Evolutionary conservation across 2,797 vertebrate species (phyloP).

Genomic region (Spatula clypeata): DNA sequence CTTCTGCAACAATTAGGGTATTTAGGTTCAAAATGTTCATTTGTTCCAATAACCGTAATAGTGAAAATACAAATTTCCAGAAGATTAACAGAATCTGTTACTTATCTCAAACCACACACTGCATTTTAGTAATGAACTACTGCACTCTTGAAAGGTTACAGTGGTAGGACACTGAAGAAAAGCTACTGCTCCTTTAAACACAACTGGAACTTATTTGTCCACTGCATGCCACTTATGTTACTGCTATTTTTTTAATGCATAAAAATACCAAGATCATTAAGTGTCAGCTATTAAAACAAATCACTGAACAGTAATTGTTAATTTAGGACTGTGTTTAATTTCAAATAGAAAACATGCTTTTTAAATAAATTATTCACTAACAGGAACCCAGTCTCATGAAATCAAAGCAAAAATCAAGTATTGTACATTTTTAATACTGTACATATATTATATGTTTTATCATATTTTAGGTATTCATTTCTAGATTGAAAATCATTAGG

Average conservation of each 20-base stretch:
- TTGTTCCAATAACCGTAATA: constrained; percentile 39
- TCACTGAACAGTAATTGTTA: constrained; percentile 68
- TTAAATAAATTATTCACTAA: constrained; percentile 80
- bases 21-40: constrained; percentile 4
- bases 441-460: constrained; percentile 77
- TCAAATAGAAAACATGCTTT: constrained; percentile 81
- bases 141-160: constrained; percentile 74
- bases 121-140: constrained; percentile 74
- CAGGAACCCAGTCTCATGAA: constrained; percentile 65
- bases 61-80: constrained; percentile 34
- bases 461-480: constrained; percentile 59
- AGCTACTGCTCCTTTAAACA: constrained; percentile 69
- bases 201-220: constrained; percentile 59
- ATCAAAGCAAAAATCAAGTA: constrained; percentile 70
- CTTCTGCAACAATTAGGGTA: constrained; percentile 34
- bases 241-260: constrained; percentile 62
- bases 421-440: constrained; percentile 74
- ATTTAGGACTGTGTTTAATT: constrained; percentile 76
- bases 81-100: constrained; percentile 44
- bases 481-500: constrained; percentile 68
- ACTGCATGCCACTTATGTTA: constrained; percentile 77
- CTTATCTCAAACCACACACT: constrained; percentile 60
- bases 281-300: constrained; percentile 76
- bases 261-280: constrained; percentile 76
- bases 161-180: constrained; percentile 69